Percentiles rank a stretch among this genome's conserved stretches.
phyloP scores from a whole-genome alignment of 1,140 invertebrate species.

The Drosophila virilis region DNA sequence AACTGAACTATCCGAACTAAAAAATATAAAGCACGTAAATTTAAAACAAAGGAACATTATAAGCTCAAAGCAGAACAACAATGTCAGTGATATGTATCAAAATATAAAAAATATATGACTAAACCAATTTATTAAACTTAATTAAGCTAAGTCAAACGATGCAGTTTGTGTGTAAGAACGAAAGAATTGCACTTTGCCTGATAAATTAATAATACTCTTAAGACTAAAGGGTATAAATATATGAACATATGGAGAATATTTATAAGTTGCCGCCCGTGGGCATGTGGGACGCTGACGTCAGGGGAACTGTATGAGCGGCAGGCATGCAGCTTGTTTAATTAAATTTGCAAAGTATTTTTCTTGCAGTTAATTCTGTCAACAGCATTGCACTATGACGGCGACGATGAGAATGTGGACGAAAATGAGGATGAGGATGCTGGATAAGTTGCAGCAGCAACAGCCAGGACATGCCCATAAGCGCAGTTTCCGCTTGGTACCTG shows the following conservation, averaged over 20 bases:
- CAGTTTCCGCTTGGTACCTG: slow-evolving; percentile 49
- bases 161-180: too few species aligned
- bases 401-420: neutral
- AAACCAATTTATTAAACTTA: too few species aligned
- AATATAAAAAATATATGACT: too few species aligned
- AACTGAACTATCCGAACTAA: too few species aligned
- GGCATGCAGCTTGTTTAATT: slow-evolving; percentile 60
- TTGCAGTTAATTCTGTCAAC: slow-evolving; percentile 78
- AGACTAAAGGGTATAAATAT: neutral
- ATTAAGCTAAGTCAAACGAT: too few species aligned
- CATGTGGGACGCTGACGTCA: slow-evolving; percentile 56
- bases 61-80: too few species aligned
- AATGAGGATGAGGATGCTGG: slow-evolving; percentile 17
- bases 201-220: neutral
- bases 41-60: too few species aligned
- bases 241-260: neutral
- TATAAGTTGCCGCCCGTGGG: slow-evolving; percentile 3
- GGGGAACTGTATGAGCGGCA: slow-evolving; percentile 8
- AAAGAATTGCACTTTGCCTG: neutral
- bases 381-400: slow-evolving; percentile 21
- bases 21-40: too few species aligned
- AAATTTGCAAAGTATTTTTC: slow-evolving; percentile 75
- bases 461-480: slow-evolving; percentile 43
- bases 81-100: too few species aligned
- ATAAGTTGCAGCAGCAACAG: slow-evolving; percentile 31